A percentile compares a stretch with the other conserved stretches of the same genome.
These are phyloP conservation scores for Cavia porcellus DNA, from an alignment of 2,113 vertebrate species.

Conservation along the genomic window DNA sequence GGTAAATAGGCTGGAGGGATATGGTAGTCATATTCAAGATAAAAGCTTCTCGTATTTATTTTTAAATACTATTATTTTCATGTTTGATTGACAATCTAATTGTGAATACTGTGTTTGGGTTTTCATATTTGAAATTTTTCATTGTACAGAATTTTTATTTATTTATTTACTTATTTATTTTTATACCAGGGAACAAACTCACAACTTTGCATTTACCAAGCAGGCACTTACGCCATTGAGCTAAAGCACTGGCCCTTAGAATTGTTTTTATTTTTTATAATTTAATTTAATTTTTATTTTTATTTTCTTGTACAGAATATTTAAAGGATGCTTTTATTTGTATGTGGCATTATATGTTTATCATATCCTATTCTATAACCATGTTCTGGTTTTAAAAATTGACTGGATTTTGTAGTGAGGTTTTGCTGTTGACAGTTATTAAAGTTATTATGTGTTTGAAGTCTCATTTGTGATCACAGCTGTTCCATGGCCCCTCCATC, in stretches of 20 bases:
- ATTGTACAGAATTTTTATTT: no score
- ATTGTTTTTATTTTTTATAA: no score
- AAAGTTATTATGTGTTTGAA: neutral
- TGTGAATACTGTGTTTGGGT: neutral
- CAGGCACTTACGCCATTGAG: no score
- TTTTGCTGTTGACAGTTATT: neutral
- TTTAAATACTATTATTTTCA: conserved; percentile 41
- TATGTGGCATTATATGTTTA: conserved; percentile 14
- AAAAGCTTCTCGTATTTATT: neutral
- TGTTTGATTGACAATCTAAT: neutral
- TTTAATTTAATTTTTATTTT: no score
- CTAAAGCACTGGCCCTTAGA: no score
- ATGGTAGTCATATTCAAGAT: neutral
- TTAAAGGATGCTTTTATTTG: conserved; percentile 38
- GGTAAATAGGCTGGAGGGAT: neutral
- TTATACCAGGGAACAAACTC: no score
- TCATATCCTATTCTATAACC: neutral
- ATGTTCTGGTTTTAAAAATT: conserved; percentile 44
- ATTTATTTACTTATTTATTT: no score
- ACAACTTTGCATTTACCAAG: no score
- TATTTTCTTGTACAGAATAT: neutral
- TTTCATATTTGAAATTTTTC: conserved; percentile 30
- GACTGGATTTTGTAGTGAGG: neutral
- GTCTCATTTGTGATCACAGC: conserved; percentile 11
- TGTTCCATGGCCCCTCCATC: neutral